Evolutionary conservation across 2,888 invertebrate genomes (phyloP), one percentile per base, ranked within the genome.

Genomic region (Bombylius major): DNA sequence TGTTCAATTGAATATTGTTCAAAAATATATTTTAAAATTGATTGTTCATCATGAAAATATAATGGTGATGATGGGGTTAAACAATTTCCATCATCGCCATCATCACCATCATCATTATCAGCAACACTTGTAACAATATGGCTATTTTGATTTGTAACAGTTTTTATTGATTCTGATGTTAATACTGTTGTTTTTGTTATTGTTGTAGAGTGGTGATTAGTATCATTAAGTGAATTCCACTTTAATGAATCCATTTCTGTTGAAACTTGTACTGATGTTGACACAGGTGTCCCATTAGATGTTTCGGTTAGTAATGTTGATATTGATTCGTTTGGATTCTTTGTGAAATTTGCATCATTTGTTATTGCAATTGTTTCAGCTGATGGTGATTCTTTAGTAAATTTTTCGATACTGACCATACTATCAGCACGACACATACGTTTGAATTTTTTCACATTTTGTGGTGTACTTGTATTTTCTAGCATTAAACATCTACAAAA

Each of bases 371-470:
- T 49, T 49, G 13, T 31, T 23, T 23, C 23, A 23, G 23, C 23
- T 54, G n/a, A n/a, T 39, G 48, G 12, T 39, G 52, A 49, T 11
- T 56, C 64, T 33, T 59, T 58, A 2, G 65, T 60, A 51, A 67
- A 69, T 56, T 64, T 67, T 48, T 67, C 68, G 42, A 71, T 69
- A 61, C 71, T 71, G 44, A 65, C 62, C 45, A 71, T 67, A 61
- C 72, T 71, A 58, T 71, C 71, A 50, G 69, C 54, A 34, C 70
- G 67, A 45, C 67, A 68, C 33, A 69, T 68, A 45, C 71, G 64
- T 58, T 67, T 68, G 7, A 71, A 58, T 54, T 64, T 65, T 32
- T 67, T 66, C 9, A 55, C 56, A 47, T 65, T 66, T 45, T 56
- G 57, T 33, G 56, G 57, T 46, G 23, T 60, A 31, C 55, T 60